Evolutionary conservation across 2,797 vertebrate genomes (phyloP).

Genomic region (Cirrhinus molitorella): DNA sequence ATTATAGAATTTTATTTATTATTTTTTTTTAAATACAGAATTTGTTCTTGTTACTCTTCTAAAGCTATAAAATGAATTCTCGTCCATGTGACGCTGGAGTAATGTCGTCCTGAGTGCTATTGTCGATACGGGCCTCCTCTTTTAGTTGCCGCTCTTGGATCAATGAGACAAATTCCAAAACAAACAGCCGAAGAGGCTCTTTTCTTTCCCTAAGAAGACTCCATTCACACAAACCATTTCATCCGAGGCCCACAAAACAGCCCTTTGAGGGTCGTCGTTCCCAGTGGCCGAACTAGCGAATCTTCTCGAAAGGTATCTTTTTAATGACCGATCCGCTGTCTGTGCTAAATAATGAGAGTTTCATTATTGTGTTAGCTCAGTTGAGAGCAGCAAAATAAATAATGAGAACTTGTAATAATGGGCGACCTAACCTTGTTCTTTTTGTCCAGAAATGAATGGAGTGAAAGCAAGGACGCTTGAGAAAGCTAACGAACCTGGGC

Average conservation of each 20-base stretch:
- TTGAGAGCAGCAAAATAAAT: conserved; percentile 65
- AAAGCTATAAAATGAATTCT: conserved; percentile 25
- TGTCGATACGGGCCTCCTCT: conserved; percentile 70
- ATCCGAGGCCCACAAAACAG: conserved; percentile 62
- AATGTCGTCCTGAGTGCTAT: conserved; percentile 74
- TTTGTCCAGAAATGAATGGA: conserved; percentile 50
- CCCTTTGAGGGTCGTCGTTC: conserved; percentile 60
- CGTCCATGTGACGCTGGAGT: conserved; percentile 66
- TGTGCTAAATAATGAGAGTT: conserved; percentile 67
- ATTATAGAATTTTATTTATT: background rate
- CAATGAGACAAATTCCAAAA: conserved; percentile 83
- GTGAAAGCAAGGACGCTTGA: conserved; percentile 36
- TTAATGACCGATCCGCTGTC: conserved; percentile 70
- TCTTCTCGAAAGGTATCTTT: conserved; percentile 67
- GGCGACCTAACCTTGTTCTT: conserved; percentile 70
- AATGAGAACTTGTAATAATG: conserved; percentile 57
- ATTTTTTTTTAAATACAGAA: background rate
- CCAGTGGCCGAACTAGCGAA: conserved; percentile 63
- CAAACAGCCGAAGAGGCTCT: conserved; percentile 77
- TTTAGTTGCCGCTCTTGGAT: conserved; percentile 77
- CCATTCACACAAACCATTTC: conserved; percentile 74
- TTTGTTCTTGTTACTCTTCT: background rate
- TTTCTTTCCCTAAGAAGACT: conserved; percentile 74
- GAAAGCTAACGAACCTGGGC: conserved; percentile 22
- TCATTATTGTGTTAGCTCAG: conserved; percentile 64